Evolutionary conservation across 2,797 vertebrate species (phyloP).

Genomic region (Mus spretus): DNA sequence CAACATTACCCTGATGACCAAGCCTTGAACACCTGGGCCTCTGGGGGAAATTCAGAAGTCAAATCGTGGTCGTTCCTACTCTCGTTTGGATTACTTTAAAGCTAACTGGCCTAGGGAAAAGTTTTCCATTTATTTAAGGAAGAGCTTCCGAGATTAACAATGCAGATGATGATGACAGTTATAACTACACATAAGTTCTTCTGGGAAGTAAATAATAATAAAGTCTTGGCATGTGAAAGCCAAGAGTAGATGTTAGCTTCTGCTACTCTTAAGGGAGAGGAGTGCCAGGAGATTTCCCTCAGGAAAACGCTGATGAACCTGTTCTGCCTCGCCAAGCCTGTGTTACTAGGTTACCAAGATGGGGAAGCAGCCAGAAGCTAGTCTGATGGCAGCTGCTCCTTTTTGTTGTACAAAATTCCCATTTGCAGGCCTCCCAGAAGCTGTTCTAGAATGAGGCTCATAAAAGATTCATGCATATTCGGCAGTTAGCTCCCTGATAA

Average conservation of each 20-base stretch:
- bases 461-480: constrained; percentile 81
- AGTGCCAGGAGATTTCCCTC: background rate
- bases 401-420: constrained; percentile 76
- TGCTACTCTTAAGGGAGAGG: background rate
- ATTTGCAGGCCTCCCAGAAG: constrained; percentile 75
- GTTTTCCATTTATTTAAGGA: background rate
- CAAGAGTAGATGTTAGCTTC: background rate
- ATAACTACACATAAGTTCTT: background rate
- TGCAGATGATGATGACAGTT: background rate
- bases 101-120: constrained; percentile 19
- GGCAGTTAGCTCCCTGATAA: constrained; percentile 78
- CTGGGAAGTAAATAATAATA: constrained; percentile 35
- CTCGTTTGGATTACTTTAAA: background rate
- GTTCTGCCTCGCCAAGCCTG: background rate
- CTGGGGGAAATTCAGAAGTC: background rate
- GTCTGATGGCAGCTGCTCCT: constrained; percentile 67
- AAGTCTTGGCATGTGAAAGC: constrained; percentile 22
- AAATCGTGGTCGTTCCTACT: background rate
- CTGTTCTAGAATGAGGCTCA: constrained; percentile 67
- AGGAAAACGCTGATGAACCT: background rate
- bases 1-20: background rate
- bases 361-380: constrained; percentile 32
- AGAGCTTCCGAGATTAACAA: background rate
- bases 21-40: background rate
- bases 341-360: constrained; percentile 55